Conservation (phyloP, 2,797 vertebrate species). For the Alcedo quadribrachys region DNA sequence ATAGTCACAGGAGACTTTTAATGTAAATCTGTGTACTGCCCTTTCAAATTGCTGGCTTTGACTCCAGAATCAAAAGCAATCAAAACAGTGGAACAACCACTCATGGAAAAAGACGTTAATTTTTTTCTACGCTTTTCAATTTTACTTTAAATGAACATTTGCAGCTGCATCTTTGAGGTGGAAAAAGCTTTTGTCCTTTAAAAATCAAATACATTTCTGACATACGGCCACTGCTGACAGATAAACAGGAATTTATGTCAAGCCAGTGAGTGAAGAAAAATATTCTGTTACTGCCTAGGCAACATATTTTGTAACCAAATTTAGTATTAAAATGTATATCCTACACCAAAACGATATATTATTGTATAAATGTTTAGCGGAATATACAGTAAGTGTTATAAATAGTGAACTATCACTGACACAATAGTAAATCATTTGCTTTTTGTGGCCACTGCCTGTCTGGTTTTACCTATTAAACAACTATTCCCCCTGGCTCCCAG, state of each 20-base stretch:
- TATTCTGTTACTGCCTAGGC: constrained; percentile 9
- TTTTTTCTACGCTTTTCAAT: neutral
- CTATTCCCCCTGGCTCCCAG: neutral
- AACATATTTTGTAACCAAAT: constrained; percentile 59
- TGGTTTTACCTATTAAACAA: neutral
- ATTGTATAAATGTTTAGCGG: constrained; percentile 45
- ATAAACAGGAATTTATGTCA: constrained; percentile 64
- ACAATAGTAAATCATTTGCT: constrained; percentile 57
- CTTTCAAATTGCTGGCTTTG: constrained; percentile 20
- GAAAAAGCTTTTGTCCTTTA: constrained; percentile 22
- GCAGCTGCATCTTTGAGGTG: neutral
- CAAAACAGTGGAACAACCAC: neutral
- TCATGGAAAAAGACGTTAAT: neutral
- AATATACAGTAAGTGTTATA: constrained; percentile 47
- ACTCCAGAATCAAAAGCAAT: neutral
- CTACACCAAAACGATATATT: constrained; percentile 37
- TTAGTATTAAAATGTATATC: constrained; percentile 59
- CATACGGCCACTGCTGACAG: neutral
- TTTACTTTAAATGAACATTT: neutral
- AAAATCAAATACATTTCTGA: constrained; percentile 34
- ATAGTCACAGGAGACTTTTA: constrained; percentile 13
- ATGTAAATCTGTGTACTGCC: constrained; percentile 9
- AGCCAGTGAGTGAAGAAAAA: constrained; percentile 22
- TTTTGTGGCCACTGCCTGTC: constrained; percentile 34
- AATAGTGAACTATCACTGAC: constrained; percentile 31